A percentile compares a stretch with the other conserved stretches of the same genome.
These are phyloP conservation scores for Gobio gobio DNA, from an alignment of 2,113 vertebrate genomes.

Conservation along the genomic window DNA sequence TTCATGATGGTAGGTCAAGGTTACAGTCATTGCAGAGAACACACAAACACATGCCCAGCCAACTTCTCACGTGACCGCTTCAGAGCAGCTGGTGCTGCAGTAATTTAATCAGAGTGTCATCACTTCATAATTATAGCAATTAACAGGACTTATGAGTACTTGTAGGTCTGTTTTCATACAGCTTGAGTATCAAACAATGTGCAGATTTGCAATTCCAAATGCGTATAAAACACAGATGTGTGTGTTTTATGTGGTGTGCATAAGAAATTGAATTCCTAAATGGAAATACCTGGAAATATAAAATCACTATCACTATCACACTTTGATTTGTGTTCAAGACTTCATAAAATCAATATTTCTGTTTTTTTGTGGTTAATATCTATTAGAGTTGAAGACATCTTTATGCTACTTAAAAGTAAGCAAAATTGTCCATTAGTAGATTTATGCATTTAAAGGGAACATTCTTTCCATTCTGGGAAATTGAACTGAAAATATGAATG, in stretches of 20 bases:
- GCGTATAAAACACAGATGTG: constrained; percentile 10
- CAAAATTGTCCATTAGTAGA: neutral
- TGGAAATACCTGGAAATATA: neutral
- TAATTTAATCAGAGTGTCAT: constrained; percentile 38
- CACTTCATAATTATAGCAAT: constrained; percentile 35
- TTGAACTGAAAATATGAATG: neutral
- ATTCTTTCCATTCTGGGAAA: neutral
- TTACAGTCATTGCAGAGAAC: neutral
- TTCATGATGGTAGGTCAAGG: constrained; percentile 28
- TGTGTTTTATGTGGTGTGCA: neutral
- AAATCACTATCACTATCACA: too few relatives aligned
- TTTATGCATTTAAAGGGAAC: neutral
- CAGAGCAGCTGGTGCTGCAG: constrained; percentile 34
- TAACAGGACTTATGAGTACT: constrained; percentile 33
- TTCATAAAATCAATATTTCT: neutral
- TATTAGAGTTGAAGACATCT: neutral
- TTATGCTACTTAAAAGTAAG: neutral
- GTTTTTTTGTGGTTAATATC: neutral
- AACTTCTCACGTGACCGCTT: constrained; percentile 15
- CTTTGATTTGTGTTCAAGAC: neutral
- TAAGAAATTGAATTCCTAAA: neutral
- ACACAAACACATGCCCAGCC: neutral
- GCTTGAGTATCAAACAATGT: constrained; percentile 12
- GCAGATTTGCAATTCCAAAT: constrained; percentile 14
- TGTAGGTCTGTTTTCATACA: constrained; percentile 2